Base-by-base conservation (phyloP, 2,888 invertebrate genomes). In the Cartodere bifasciata region DNA sequence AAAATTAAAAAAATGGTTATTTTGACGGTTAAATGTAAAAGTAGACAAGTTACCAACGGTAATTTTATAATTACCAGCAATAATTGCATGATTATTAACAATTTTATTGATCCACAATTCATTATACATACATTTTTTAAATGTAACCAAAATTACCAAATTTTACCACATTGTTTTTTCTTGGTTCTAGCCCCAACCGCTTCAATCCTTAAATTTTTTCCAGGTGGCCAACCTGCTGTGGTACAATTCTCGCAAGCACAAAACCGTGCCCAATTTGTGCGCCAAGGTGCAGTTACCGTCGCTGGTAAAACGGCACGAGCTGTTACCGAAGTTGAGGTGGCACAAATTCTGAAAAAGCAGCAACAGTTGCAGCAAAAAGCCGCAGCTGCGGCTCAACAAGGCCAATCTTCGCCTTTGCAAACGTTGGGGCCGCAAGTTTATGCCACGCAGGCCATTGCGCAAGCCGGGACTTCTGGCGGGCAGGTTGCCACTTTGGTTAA, bases 401-500 rank as follows among this genome's bases (percentile, higher is more conserved):
- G 47, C 11, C 52, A 55, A 4, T 32, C 46, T 2, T 46, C 46
- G 11, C 53, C 54, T 1, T 54, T 59, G 16, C 58, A 58, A 37
- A 55, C 48, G 28, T 38, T 58, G 27, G 50, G 55, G 9, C 53
- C 56, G 22, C 62, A 60, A 35, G 52, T 53, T 7, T 47, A 57
- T 13, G 58, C 58, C 17, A 54, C 56, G 22, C 53, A 59, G 9
- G 53, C 58, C 11, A 62, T 68, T 12, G 68, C 67, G 43, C 64
- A 64, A 31, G 62, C 67, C 3, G 62, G 67, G 2, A 58, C 64
- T 3, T 65, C 68, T 0, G 67, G 66, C 1, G 55, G 66, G 2
- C 67, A 67, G 3, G 70, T 75, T 3, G 70, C 75, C 1, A 72
- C 75, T 0, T 54, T 77, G 29, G 76, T 76, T 1, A 77, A 77